phyloP scores from a whole-genome alignment of 2,888 invertebrate genomes.

The Rhogogaster chlorosoma region DNA sequence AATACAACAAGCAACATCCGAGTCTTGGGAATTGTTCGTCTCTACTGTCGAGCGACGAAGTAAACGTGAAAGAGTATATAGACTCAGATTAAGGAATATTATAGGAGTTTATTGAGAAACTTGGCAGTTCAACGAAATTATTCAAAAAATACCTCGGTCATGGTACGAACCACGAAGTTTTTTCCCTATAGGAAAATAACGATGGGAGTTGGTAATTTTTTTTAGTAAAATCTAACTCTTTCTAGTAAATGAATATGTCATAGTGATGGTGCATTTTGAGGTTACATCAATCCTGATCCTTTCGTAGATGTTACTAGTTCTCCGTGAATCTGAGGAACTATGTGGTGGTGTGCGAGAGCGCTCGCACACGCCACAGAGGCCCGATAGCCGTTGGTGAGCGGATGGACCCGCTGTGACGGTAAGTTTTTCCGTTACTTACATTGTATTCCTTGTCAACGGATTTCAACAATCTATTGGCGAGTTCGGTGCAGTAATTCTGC shows the following conservation, averaged over 20 bases:
- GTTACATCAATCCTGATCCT: constrained; percentile 45
- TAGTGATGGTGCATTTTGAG: constrained; percentile 44
- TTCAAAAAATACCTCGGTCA: not conserved
- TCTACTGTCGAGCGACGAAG: not conserved
- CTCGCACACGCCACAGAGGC: constrained; percentile 67
- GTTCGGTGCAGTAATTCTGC: constrained; percentile 84
- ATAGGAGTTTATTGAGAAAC: not conserved
- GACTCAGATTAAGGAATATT: not conserved
- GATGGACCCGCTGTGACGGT: constrained; percentile 79
- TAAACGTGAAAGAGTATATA: not conserved
- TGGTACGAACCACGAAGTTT: not conserved
- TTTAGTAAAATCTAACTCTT: not conserved
- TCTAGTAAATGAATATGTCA: not conserved
- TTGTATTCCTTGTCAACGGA: constrained; percentile 98
- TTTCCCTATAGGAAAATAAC: constrained; percentile 1
- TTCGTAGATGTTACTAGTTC: constrained; percentile 46
- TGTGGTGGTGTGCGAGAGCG: constrained; percentile 49
- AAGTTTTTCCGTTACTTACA: constrained; percentile 86
- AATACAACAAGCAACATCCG: not conserved
- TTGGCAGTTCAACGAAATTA: not conserved
- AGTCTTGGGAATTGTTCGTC: not conserved
- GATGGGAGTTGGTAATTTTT: constrained; percentile 12
- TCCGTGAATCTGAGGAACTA: constrained; percentile 45
- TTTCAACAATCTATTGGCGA: constrained; percentile 97
- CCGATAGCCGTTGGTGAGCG: constrained; percentile 78